phyloP scores from a whole-genome alignment of 2,888 invertebrate genomes.

The Encarsia formosa region DNA sequence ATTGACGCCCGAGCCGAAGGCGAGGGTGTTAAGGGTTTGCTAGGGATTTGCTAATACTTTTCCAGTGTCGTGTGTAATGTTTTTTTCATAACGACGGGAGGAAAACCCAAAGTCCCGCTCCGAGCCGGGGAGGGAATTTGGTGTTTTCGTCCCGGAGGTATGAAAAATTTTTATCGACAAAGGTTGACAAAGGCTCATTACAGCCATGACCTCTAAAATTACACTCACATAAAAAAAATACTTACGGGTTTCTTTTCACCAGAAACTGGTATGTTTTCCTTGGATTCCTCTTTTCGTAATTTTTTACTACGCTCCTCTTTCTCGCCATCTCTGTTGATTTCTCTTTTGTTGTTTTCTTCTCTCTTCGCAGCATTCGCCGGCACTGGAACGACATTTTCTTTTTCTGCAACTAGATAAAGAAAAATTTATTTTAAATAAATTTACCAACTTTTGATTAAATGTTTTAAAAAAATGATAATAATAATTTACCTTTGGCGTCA shows the following conservation, averaged over 20 bases:
- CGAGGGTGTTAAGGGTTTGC: too few relatives aligned
- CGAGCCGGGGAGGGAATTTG: too few relatives aligned
- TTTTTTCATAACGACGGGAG: too few relatives aligned
- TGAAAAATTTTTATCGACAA: too few relatives aligned
- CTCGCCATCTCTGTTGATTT: constrained; percentile 48
- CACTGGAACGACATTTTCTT: constrained; percentile 47
- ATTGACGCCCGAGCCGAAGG: too few relatives aligned
- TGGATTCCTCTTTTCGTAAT: constrained; percentile 49
- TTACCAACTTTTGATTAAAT: background rate
- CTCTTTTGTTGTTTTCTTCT: constrained; percentile 49
- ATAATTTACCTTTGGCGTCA: constrained; percentile 68
- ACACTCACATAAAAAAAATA: constrained; percentile 5
- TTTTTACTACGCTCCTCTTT: constrained; percentile 49
- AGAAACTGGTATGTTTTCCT: constrained; percentile 45
- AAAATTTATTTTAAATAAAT: background rate
- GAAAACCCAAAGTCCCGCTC: too few relatives aligned
- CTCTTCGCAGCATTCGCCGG: constrained; percentile 42
- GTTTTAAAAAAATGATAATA: background rate
- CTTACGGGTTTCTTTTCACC: constrained; percentile 48
- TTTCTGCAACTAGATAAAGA: constrained; percentile 46
- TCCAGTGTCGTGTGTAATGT: too few relatives aligned
- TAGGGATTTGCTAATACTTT: too few relatives aligned
- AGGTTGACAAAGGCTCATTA: too few relatives aligned
- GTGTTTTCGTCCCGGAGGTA: too few relatives aligned
- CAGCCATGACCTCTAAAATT: too few relatives aligned